These are phyloP conservation scores for Erpetoichthys calabaricus DNA, from an alignment of 2,797 vertebrate genomes.

Conservation along the genomic window DNA sequence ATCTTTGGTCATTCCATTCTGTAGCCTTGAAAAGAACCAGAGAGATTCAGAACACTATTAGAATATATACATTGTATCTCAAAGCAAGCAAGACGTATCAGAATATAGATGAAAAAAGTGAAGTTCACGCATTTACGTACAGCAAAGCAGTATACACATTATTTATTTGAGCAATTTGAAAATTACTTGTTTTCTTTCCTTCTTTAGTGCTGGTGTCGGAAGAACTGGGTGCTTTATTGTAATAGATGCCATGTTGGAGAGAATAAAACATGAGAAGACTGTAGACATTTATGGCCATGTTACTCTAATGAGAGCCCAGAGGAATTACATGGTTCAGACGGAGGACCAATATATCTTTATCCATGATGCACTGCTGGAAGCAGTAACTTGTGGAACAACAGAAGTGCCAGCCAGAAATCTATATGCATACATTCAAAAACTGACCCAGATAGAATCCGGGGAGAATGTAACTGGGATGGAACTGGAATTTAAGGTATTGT, in stretches of 20 bases:
- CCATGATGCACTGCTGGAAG: conserved; percentile 93
- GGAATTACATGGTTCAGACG: conserved; percentile 99
- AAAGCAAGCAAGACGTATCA: background rate
- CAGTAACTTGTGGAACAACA: conserved; percentile 95
- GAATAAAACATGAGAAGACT: conserved; percentile 98
- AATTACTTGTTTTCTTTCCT: conserved; percentile 20
- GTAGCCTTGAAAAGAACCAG: too few relatives aligned
- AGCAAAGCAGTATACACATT: too few relatives aligned
- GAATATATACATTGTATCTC: background rate
- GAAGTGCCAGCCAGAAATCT: conserved; percentile 97
- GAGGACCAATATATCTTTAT: conserved; percentile 99
- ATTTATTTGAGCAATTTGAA: background rate
- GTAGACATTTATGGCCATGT: conserved; percentile 98
- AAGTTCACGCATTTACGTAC: background rate
- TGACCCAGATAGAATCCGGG: conserved; percentile 90
- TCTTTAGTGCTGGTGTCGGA: conserved; percentile 79
- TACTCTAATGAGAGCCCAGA: conserved; percentile 95
- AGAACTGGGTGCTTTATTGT: conserved; percentile 97
- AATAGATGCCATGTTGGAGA: conserved; percentile 96
- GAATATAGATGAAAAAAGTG: background rate
- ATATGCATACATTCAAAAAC: conserved; percentile 97
- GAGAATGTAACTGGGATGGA: conserved; percentile 98
- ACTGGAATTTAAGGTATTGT: conserved; percentile 90
- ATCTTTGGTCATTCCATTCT: too few relatives aligned
- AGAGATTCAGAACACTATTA: background rate